Evolutionary conservation across 2,888 invertebrate genomes (phyloP), one percentile per base, ranked within the genome.

Genomic region (Campaea margaritaria): DNA sequence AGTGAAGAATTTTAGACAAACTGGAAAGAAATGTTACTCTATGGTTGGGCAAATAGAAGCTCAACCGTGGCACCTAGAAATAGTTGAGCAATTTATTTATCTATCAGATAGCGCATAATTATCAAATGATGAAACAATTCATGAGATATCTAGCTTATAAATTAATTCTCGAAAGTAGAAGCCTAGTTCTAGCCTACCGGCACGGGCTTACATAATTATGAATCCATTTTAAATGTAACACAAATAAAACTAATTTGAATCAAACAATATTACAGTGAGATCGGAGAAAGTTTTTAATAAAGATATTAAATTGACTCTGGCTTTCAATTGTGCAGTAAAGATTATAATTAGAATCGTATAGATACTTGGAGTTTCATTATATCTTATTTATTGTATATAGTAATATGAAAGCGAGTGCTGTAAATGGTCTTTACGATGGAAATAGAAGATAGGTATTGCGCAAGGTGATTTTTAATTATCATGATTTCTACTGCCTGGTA

Each of bases 281-380:
- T 51, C 34, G 41, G 63, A 53, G 69, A 69, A 69, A 69, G 69
- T 69, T 62, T 57, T 58, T 62, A 58, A 60, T 64, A 66, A 61
- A 62, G 53, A 54, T 59, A 39, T 52, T 43, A 58, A 60, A 64
- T 68, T 58, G 36, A 43, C 49, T 65, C 57, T 43, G 48, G 46
- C 52, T 59, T 63, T 60, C 57, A 52, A 64, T 64, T 60, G 57
- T 57, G 38, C 28, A 41, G 48, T 49, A 43, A 46, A 60, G n/a
- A 56, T 42, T 45, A 42, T 57, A 50, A 62, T 49, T 55, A 59
- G 48, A 59, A 54, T 39, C 41, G 27, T 42, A 28, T 43, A 49
- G 31, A 44, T 50, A 54, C 47, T 38, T 48, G 43, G 36, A 46
- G 50, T 57, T 50, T 51, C 13, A 52, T 58, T 51, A 41, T 7